Evolutionary conservation across 2,797 vertebrate species (phyloP), one percentile per base, ranked within the genome.

Genomic region (Tarsius wallacei): DNA sequence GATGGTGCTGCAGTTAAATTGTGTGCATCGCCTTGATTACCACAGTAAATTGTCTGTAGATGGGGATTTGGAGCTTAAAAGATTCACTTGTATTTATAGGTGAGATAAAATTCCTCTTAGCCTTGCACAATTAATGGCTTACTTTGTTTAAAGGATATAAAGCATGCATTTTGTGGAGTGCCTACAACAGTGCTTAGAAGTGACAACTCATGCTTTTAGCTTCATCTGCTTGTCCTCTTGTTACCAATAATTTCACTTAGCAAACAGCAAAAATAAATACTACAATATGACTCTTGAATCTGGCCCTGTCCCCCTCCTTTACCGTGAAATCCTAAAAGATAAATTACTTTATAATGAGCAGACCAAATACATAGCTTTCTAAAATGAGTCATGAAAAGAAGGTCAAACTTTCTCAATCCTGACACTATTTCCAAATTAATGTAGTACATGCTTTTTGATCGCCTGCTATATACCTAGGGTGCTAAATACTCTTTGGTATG

Each of bases 51-150:
- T 96, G 86, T 98, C 96, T 98, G 70, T 0, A 5, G 94, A 90
- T 86, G 77, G 97, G 96, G 94, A 98, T 98, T 97, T 98, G 94
- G 97, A 98, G 92, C 97, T 94, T 96, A 97, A 98, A 97, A 98
- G 90, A 96, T 88, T 97, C 97, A 95, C 77, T 97, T 86, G 89
- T 98, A 98, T 98, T 98, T 98, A 98, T 97, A 97, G 94, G 63
- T 87, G 86, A 98, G 87, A 98, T 98, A 98, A 98, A 98, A 98
- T 88, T 97, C 90, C 93, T 98, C 86, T 98, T 97, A 97, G 93
- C 76, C 93, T 91, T 90, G 76, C 36, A 68, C 81, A 64, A 7
- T 97, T 98, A 98, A 98, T 94, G 63, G 87, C 78, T 86, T 82
- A 97, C 88, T 98, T 98, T 96, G 87, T 98, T 97, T 97, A 97